phyloP scores from a whole-genome alignment of 2,113 vertebrate species.

The Elaphurus davidianus region DNA sequence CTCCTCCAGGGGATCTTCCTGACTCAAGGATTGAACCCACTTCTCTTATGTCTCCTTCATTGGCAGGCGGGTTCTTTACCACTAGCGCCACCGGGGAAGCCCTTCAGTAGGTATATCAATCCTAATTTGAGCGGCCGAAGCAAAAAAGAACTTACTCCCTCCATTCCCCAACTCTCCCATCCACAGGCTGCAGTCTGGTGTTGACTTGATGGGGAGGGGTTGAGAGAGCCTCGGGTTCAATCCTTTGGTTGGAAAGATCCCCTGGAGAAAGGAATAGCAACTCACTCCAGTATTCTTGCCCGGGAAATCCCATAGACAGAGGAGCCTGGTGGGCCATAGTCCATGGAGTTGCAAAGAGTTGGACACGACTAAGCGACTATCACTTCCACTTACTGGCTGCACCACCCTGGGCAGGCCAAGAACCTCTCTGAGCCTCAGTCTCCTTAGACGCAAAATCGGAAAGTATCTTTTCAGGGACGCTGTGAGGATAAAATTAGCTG shows the following conservation, averaged over 20 bases:
- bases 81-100: neutral
- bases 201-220: neutral
- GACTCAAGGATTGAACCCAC: neutral
- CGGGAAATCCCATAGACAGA: neutral
- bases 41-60: neutral
- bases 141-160: neutral
- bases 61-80: neutral
- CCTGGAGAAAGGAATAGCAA: neutral
- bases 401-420: too few species aligned
- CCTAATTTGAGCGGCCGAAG: neutral
- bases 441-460: neutral
- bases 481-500: neutral
- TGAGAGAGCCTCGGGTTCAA: neutral
- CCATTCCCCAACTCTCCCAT: neutral
- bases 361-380: neutral
- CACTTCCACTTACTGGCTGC: neutral
- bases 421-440: neutral
- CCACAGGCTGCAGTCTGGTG: neutral
- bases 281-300: neutral
- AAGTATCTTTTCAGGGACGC: neutral
- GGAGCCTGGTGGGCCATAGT: neutral
- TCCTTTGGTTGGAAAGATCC: neutral
- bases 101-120: neutral
- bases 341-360: neutral
- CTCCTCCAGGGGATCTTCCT: neutral